Base-by-base conservation (phyloP, 2,797 vertebrate genomes). In the Hoplostethus atlanticus region DNA sequence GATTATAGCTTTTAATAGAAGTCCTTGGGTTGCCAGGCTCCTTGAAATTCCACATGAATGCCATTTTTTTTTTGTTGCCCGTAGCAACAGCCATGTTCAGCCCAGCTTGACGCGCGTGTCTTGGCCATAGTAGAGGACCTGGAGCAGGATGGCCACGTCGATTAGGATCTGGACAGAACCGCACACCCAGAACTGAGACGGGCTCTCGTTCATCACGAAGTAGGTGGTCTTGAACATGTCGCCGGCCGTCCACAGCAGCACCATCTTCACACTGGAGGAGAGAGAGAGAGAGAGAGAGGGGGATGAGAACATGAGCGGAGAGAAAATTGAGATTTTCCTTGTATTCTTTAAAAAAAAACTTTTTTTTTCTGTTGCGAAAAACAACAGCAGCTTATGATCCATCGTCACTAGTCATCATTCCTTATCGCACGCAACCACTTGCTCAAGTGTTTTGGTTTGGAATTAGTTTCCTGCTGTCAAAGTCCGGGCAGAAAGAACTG, bases 211-310 rank as follows among this genome's bases (percentile, higher is more conserved):
- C 62, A 94, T 77, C 71, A 96, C 85, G 30, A 96, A 96, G 90
- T 96, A 96, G 4, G 80, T 64, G 3, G 95, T 96, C 91, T 96
- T 96, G 89, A 96, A 96, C 84, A 94, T 12, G 40, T 96, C 95
- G 0, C 95, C 95, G 0, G 93, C 93, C 0, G 82, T 94, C 95
- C 95, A 96, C 70, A 96, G 87, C 69, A 96, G 79, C 71, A 96
- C 95, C 95, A 96, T 96, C 92, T 95, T 95, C 80, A 96, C 92
- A 74, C 95, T 96, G 74, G n/a, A 72, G 17, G 1, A 53, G 36
- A 21, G 50, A 81, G 31, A 89, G 44, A 84, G 9, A 73, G 44
- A 21, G 21, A 21, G 21, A 21, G 21, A 21, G 21, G 21, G 21
- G 21, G 21, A 1, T 21, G 21, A 21, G 21, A 21, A 21, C 21